A percentile compares a stretch with the other conserved stretches of the same genome.
phyloP scores from a whole-genome alignment of 2,113 vertebrate genomes.

The Murina feae region DNA sequence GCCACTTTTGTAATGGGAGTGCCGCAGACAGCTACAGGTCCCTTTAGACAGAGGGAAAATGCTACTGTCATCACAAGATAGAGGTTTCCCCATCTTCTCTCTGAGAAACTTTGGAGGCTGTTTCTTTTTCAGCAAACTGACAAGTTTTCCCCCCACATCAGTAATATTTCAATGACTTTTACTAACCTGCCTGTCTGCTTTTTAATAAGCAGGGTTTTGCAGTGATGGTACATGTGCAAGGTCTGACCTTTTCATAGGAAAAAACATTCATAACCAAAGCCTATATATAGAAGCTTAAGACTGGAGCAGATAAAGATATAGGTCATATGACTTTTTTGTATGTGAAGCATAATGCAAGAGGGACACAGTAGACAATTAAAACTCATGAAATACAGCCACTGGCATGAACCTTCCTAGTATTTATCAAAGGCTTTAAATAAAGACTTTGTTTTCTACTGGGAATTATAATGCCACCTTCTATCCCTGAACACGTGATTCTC shows the following conservation, averaged over 20 bases:
- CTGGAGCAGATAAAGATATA: conserved; percentile 82
- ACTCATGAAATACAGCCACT: conserved; percentile 58
- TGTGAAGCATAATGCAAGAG: conserved; percentile 65
- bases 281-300: conserved; percentile 83
- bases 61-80: conserved; percentile 41
- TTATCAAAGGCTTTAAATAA: conserved; percentile 67
- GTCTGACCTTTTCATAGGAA: conserved; percentile 85
- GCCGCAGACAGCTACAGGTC: neutral
- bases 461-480: conserved; percentile 19
- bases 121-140: conserved; percentile 70
- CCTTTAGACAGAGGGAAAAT: conserved; percentile 56
- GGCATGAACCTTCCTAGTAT: conserved; percentile 65
- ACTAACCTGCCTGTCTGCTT: conserved; percentile 74
- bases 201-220: conserved; percentile 77
- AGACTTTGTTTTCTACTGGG: conserved; percentile 43
- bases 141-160: conserved; percentile 39
- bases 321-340: conserved; percentile 75
- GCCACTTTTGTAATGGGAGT: neutral
- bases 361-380: conserved; percentile 54
- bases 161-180: conserved; percentile 72
- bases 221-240: conserved; percentile 76
- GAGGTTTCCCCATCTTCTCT: conserved; percentile 68
- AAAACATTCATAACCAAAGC: conserved; percentile 84
- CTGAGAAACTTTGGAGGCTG: conserved; percentile 63
- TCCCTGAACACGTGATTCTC: neutral